phyloP scores from a whole-genome alignment of 2,888 invertebrate species.

The Trachelus tabidus region DNA sequence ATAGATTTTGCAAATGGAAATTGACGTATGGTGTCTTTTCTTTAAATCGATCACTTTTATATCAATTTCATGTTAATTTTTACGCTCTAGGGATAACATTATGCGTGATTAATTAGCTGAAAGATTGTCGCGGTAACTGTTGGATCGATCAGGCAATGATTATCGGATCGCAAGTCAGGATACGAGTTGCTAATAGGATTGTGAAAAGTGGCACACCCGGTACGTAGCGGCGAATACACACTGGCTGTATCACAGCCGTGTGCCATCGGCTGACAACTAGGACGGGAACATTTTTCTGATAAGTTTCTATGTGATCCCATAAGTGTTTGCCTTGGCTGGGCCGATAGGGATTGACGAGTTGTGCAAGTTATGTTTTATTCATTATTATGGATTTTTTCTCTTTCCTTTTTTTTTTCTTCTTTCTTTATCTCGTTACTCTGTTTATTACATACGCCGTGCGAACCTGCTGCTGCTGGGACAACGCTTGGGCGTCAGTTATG shows the following conservation, averaged over 20 bases:
- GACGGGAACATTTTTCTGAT: not conserved
- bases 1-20: not conserved
- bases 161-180: not conserved
- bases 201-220: not conserved
- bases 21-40: not conserved
- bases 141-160: not conserved
- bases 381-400: not conserved
- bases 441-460: not conserved
- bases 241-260: not conserved
- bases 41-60: not conserved
- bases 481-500: not conserved
- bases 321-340: not conserved
- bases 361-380: not conserved
- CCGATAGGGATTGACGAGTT: not conserved
- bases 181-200: not conserved
- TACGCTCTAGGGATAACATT: not conserved
- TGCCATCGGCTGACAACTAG: not conserved
- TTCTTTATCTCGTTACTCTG: not conserved
- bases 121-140: not conserved
- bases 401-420: not conserved
- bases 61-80: not conserved
- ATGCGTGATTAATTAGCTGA: not conserved
- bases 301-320: not conserved
- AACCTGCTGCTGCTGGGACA: not conserved
- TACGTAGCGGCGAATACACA: not conserved